phyloP scores from a whole-genome alignment of 2,888 invertebrate species.

The Choristoneura rosaceana region DNA sequence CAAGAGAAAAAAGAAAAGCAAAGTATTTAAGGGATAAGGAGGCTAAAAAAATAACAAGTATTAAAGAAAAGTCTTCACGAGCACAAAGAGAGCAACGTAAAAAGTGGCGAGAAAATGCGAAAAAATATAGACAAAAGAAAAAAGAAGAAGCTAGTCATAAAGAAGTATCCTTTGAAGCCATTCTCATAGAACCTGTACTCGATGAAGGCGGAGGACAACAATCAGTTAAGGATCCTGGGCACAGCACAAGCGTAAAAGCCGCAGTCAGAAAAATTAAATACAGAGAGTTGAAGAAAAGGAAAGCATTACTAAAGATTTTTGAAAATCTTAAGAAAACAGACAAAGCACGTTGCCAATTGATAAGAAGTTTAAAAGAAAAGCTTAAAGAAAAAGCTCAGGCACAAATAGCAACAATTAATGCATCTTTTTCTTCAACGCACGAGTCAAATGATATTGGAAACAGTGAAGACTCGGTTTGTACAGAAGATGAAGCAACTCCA shows the following conservation, averaged over 20 bases:
- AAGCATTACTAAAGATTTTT: background rate
- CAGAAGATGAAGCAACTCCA: too few relatives aligned
- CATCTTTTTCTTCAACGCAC: too few relatives aligned
- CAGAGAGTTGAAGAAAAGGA: background rate
- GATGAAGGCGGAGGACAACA: background rate
- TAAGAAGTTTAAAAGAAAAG: background rate
- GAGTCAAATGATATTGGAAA: background rate
- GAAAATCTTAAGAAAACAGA: background rate
- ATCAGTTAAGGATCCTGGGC: background rate
- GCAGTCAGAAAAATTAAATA: background rate
- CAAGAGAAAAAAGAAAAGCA: background rate
- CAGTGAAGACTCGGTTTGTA: background rate
- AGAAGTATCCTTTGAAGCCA: background rate
- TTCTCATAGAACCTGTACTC: background rate
- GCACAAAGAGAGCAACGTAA: background rate
- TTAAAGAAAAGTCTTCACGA: background rate
- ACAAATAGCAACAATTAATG: too few relatives aligned
- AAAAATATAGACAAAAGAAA: background rate
- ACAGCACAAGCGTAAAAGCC: background rate
- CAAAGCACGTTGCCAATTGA: background rate
- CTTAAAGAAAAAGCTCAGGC: too few relatives aligned
- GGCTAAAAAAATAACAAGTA: slow-evolving; percentile 1
- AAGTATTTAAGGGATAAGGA: slow-evolving; percentile 3
- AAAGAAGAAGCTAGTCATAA: background rate
- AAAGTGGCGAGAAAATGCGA: background rate